Percentiles rank a stretch among this genome's conserved stretches.
These are phyloP conservation scores for Euphydryas editha DNA, from an alignment of 2,888 invertebrate genomes.

Conservation along the genomic window DNA sequence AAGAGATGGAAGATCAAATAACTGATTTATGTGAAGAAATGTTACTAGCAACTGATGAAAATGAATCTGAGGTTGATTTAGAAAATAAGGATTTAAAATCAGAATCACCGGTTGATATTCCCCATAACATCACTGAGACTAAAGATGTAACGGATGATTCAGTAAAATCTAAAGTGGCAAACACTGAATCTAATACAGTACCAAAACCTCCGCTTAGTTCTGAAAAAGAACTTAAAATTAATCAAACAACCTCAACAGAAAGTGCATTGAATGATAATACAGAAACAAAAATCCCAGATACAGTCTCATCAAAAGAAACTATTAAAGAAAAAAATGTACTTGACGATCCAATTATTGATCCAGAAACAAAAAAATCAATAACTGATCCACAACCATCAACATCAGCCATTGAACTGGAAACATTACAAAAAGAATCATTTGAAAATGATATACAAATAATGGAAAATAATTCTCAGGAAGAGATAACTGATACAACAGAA, in stretches of 20 bases:
- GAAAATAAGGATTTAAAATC: background rate
- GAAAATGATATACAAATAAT: background rate
- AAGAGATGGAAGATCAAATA: background rate
- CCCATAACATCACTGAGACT: background rate
- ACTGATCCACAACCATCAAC: background rate
- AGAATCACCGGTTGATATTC: background rate
- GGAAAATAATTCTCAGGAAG: background rate
- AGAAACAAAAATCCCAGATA: background rate
- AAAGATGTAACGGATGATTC: background rate
- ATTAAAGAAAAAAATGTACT: background rate
- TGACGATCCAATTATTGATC: background rate
- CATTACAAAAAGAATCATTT: background rate
- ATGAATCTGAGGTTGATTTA: background rate
- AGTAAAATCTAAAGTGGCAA: background rate
- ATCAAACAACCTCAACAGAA: background rate
- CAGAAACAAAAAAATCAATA: background rate
- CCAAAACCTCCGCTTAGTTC: background rate
- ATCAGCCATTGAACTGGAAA: background rate
- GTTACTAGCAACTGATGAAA: background rate
- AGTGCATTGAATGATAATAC: no score
- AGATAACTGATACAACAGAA: background rate
- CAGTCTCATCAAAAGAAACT: background rate
- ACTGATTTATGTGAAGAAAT: constrained; percentile 2
- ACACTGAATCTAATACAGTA: background rate
- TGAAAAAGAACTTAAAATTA: background rate